Evolutionary conservation across 2,113 vertebrate species (phyloP).

Genomic region (Gymnogyps californianus): DNA sequence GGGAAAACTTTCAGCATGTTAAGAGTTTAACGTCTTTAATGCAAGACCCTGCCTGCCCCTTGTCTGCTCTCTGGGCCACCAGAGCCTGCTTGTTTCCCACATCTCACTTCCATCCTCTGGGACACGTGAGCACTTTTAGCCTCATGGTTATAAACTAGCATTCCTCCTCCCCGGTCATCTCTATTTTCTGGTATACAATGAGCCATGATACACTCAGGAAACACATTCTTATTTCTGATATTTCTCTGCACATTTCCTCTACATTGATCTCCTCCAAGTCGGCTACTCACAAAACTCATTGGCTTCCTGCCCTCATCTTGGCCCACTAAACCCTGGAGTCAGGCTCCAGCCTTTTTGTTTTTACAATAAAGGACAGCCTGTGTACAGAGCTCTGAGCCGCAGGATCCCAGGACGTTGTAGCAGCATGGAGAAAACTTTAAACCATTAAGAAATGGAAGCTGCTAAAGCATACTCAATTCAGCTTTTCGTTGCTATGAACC

Average conservation of each 20-base stretch:
- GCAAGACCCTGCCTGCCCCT: background rate
- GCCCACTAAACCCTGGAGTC: background rate
- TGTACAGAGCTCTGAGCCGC: background rate
- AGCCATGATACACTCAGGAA: background rate
- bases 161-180: background rate
- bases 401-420: background rate
- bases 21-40: background rate
- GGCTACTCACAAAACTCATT: background rate
- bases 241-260: background rate
- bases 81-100: background rate
- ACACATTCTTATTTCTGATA: background rate
- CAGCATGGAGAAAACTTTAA: background rate
- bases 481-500: background rate
- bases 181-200: background rate
- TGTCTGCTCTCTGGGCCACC: background rate
- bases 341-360: background rate
- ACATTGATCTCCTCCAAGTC: background rate
- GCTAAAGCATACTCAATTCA: background rate
- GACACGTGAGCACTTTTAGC: background rate
- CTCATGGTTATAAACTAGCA: background rate
- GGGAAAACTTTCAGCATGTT: background rate
- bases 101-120: background rate
- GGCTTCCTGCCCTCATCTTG: background rate
- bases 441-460: background rate
- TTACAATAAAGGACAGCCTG: background rate